A percentile compares a stretch with the other conserved stretches of the same genome.
Evolutionary conservation across 37 sponge, comb jelly and placozoan genomes (phyloP).

Genomic region (Spongia lamella): DNA sequence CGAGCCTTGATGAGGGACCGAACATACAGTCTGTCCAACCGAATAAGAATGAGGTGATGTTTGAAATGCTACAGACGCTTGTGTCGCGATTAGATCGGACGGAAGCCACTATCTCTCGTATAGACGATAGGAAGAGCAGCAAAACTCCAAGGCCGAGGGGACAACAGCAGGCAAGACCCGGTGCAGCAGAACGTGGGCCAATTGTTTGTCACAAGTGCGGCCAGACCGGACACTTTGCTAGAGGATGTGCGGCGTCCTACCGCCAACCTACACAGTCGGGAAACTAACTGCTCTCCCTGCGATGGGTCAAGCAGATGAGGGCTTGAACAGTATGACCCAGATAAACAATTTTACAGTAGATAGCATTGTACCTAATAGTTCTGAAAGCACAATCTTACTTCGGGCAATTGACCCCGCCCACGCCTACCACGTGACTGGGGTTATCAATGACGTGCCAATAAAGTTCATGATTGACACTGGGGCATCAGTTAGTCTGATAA

Average conservation of each 20-base stretch:
- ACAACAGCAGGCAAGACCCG: background rate
- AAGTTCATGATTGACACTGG: constrained; percentile 11
- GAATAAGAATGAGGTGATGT: background rate
- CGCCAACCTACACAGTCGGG: background rate
- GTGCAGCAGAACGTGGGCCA: background rate
- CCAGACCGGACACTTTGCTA: background rate
- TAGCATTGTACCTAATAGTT: background rate
- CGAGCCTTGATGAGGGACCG: background rate
- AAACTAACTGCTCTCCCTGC: background rate
- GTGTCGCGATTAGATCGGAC: background rate
- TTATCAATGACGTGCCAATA: background rate
- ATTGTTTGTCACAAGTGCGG: background rate
- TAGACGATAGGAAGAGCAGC: background rate
- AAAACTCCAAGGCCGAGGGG: background rate
- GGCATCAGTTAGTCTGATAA: constrained; percentile 2
- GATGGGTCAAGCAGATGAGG: no score
- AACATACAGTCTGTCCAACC: background rate
- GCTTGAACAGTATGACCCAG: no score
- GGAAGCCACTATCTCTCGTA: background rate
- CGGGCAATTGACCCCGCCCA: background rate
- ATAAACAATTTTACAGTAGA: no score
- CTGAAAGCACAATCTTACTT: background rate
- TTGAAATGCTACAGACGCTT: background rate
- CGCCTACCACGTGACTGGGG: background rate
- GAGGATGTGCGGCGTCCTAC: background rate